Evolutionary conservation across 2,797 vertebrate species (phyloP).

Genomic region (Avahi laniger): DNA sequence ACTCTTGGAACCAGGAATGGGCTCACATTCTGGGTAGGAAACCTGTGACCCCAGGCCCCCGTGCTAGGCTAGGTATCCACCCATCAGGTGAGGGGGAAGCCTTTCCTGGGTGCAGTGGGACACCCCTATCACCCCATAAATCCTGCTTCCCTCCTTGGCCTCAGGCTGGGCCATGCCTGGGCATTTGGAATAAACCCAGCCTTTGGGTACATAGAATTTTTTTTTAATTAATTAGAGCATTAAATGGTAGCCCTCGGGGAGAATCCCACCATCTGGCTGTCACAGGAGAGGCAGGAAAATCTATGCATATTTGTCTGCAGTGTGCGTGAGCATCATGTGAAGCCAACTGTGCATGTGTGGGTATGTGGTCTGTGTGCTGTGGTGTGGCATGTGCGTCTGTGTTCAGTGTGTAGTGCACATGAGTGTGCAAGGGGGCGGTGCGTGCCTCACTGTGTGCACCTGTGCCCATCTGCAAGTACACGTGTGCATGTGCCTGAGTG

Average conservation of each 20-base stretch:
- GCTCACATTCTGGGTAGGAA: background rate
- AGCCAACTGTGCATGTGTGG: conserved; percentile 52
- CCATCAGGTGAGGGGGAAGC: background rate
- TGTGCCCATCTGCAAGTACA: background rate
- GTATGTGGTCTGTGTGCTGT: background rate
- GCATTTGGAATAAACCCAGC: conserved; percentile 64
- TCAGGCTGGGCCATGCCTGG: background rate
- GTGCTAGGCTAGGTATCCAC: background rate
- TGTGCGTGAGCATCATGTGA: conserved; percentile 15
- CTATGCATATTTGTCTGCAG: conserved; percentile 54
- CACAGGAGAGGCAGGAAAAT: conserved; percentile 71
- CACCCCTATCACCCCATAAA: background rate
- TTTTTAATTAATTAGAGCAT: conserved; percentile 86
- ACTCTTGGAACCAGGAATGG: background rate
- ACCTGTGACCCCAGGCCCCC: no score
- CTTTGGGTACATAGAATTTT: conserved; percentile 45
- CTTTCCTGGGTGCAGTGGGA: background rate
- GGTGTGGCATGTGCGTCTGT: background rate
- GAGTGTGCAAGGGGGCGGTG: conserved; percentile 20
- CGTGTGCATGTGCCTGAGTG: background rate
- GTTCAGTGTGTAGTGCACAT: background rate
- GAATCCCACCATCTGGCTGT: conserved; percentile 84
- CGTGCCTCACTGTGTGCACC: background rate
- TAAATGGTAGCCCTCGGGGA: conserved; percentile 86
- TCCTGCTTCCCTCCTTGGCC: background rate